Conservation (phyloP, 2,888 invertebrate species). For the Abrostola tripartita region DNA sequence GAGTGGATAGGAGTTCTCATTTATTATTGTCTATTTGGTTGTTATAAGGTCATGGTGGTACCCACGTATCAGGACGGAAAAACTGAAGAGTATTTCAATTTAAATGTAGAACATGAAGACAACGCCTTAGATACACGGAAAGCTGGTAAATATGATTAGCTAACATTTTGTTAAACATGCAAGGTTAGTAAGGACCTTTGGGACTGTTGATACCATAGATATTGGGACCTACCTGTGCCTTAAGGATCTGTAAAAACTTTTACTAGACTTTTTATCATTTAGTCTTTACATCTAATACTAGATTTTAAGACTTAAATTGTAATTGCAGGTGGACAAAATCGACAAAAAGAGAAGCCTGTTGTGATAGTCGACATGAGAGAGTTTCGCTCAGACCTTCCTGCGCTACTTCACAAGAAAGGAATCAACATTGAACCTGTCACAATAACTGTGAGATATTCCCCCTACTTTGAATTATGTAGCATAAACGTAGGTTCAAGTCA, state of each 20-base stretch:
- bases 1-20: not conserved
- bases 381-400: constrained; percentile 98
- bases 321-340: constrained; percentile 80
- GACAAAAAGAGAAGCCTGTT: constrained; percentile 79
- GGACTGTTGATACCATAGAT: too few relatives aligned
- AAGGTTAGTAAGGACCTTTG: too few relatives aligned
- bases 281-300: too few relatives aligned
- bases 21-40: not conserved
- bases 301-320: not conserved
- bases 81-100: constrained; percentile 88
- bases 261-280: too few relatives aligned
- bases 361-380: constrained; percentile 99
- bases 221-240: too few relatives aligned
- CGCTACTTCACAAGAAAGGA: constrained; percentile 96
- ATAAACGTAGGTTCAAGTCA: too few relatives aligned
- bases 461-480: too few relatives aligned
- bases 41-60: constrained; percentile 93
- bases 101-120: constrained; percentile 77
- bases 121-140: constrained; percentile 89
- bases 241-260: too few relatives aligned
- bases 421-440: constrained; percentile 93
- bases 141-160: constrained; percentile 90
- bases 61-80: constrained; percentile 96
- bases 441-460: constrained; percentile 69
- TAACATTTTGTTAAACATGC: too few relatives aligned